Base-by-base conservation (phyloP, 2,113 vertebrate species). In the Centropus bengalensis region DNA sequence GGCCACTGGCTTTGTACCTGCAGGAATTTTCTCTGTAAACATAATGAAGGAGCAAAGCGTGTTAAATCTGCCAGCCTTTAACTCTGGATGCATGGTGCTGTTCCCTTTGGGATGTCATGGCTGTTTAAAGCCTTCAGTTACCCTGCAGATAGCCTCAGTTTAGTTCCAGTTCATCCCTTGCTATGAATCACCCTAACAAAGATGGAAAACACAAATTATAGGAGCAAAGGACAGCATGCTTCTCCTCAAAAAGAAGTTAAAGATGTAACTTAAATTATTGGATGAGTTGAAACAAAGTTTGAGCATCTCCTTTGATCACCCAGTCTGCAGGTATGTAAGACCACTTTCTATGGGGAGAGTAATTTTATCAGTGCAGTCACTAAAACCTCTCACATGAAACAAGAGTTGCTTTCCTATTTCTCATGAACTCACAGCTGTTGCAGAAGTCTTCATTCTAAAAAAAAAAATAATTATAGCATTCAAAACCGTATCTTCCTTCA, bases 381-480 rank as follows among this genome's bases (percentile, higher is more conserved):
- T 67, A 24, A 76, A 84, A 3, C 36, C 52, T 42, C 8, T 30
- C 63, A 40, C 36, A 20, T 58, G 73, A 82, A 82, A 62, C 28
- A 64, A 8, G 32, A 52, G n/a, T 36, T 54, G 58, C 24, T 55
- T 80, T 89, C 7, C 1, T 36, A 32, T 79, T 88, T 62, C 58
- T 93, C 62, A 3, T 11, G 44, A 9, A 1, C 14, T 85, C 70
- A 3, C 0, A 20, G 36, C 60, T 59, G 26, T 47, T 63, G 42
- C 26, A 66, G 59, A 52, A 22, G 17, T 33, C 7, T 12, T 42
- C 33, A 10, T 69, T 84, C 58, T 63, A 17, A 3, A 38, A 59
- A 6, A 5, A 14, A 36, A 36, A 28, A 2, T 8, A 36, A 36
- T 36, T 4, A 16, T 22, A 23, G 54, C 1, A 0, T 67, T 56